Base-by-base conservation (phyloP, 92 coral and sea anemone genomes). In the Pocillopora meandrina region DNA sequence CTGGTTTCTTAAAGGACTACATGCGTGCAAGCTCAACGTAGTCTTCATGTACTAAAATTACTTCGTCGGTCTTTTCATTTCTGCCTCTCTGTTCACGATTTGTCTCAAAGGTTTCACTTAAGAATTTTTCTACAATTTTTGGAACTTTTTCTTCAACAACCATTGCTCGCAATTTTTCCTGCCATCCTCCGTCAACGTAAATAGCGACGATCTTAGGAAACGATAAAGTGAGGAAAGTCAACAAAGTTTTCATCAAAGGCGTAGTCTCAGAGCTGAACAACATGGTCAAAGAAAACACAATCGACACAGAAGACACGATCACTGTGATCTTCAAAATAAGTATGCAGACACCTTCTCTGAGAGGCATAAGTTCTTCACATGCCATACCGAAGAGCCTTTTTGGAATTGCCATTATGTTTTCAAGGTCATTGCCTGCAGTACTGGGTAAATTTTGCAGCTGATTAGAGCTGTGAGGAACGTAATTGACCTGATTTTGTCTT, bases 161-260 rank as follows among this genome's bases (percentile, higher is more conserved):
- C 47, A 26, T 23, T 12, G 20, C 8, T 34, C 60, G 20, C 13
- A 15, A 10, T 58, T 13, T 58, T 31, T 15, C 21, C 15, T 75
- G 79, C 5, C 49, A 12, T 19, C 65, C 66, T 15, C 79, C 79
- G 14, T 57, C 65, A 3, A 13, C 0, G 52, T 75, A 75, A 14
- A 75, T 75, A 4, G 20, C 63, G 15, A 49, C 79, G 14, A 83
- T 74, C 80, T 83, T 83, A 2, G 87, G 87, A 57, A 73, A n/a
- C 1, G 63, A 47, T 21, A 80, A 80, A 14, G 87, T 73, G 47
- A 73, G 56, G 42, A 83, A 56, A 2, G 80, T 23, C 56, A 74
- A 5, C 2, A 56, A 26, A 60, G 88, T 49, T 57, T 20, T 70
- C 49, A 65, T 71, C 6, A 77, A 0, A 52, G 88, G 76, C 9